Percentiles rank a stretch among this genome's conserved stretches.
Conservation (phyloP, 2,113 vertebrate species). For the Willisornis vidua region DNA sequence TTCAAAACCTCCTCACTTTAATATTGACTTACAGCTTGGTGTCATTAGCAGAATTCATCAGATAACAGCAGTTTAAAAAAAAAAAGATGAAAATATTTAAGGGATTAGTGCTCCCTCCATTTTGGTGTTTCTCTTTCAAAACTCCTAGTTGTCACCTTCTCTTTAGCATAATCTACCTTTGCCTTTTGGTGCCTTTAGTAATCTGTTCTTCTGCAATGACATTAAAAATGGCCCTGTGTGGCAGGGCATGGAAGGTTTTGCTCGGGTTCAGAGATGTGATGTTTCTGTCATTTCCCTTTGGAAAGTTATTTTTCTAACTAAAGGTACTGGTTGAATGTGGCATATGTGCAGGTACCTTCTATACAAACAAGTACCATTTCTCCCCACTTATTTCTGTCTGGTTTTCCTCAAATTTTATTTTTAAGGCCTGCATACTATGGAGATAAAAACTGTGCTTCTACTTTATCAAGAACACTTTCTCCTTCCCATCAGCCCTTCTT, state of each 20-base stretch:
- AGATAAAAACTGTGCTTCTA: not conserved
- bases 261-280: not conserved
- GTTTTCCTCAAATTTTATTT: not conserved
- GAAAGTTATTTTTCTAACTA: not conserved
- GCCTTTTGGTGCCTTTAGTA: not conserved
- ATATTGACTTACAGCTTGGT: not conserved
- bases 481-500: not conserved
- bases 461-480: not conserved
- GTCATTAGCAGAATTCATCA: not conserved
- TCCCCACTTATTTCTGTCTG: not conserved
- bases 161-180: not conserved
- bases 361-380: not conserved
- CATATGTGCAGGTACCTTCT: not conserved
- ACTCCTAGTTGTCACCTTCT: not conserved
- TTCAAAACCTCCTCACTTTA: not conserved
- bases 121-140: not conserved
- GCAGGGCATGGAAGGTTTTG: not conserved
- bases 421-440: not conserved
- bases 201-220: not conserved
- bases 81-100: not conserved
- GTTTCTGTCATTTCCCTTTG: not conserved
- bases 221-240: not conserved
- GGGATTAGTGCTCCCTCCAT: not conserved
- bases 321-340: not conserved
- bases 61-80: not conserved